Percentiles rank a stretch among this genome's conserved stretches.
Evolutionary conservation across 2,888 invertebrate genomes (phyloP).

Genomic region (Eupithecia vulgata): DNA sequence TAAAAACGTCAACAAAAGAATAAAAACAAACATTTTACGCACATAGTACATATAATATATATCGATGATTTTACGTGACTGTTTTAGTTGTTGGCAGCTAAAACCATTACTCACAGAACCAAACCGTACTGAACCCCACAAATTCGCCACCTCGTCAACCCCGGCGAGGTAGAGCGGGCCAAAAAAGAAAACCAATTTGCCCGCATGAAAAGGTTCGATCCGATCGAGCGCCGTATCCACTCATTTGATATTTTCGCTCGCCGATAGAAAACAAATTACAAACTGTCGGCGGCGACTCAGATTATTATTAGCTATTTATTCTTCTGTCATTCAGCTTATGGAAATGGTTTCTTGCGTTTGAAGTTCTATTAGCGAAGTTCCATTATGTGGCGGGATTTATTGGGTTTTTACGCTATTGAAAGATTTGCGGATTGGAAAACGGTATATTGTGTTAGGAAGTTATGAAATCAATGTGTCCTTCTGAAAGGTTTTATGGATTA

Average conservation of each 20-base stretch:
- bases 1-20: too few relatives aligned
- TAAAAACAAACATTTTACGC: too few relatives aligned
- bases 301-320: slow-evolving; percentile 76
- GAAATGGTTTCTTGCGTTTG: slow-evolving; percentile 71
- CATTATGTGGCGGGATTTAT: slow-evolving; percentile 32
- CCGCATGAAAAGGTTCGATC: slow-evolving; percentile 82
- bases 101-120: neutral
- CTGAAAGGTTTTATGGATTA: slow-evolving; percentile 15
- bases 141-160: slow-evolving; percentile 74
- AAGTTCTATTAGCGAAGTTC: slow-evolving; percentile 70
- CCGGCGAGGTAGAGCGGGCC: slow-evolving; percentile 67
- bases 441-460: neutral
- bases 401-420: slow-evolving; percentile 32
- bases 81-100: too few relatives aligned
- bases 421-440: slow-evolving; percentile 19
- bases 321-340: slow-evolving; percentile 75
- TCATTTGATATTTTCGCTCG: slow-evolving; percentile 82
- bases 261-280: slow-evolving; percentile 80
- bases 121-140: slow-evolving; percentile 51
- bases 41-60: too few relatives aligned
- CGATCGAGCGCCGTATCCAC: slow-evolving; percentile 79
- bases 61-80: too few relatives aligned
- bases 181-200: slow-evolving; percentile 84
- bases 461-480: slow-evolving; percentile 11
- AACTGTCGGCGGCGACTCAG: slow-evolving; percentile 65